Evolutionary conservation across 2,113 vertebrate species (phyloP).

Genomic region (Saccopteryx leptura): DNA sequence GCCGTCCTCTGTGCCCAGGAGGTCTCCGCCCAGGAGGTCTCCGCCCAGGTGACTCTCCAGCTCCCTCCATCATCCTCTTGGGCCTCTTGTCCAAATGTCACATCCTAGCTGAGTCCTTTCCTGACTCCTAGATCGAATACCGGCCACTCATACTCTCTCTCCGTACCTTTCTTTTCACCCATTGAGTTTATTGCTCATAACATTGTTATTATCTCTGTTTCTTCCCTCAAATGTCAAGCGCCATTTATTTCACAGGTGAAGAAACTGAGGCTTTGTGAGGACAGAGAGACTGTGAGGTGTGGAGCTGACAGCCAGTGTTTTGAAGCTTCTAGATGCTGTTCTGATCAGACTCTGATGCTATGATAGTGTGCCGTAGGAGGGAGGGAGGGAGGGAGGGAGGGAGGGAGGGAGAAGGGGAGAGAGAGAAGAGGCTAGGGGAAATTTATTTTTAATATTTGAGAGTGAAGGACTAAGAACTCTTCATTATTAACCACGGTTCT

Average conservation of each 20-base stretch:
- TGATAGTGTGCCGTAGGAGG: fast-evolving
- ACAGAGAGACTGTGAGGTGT: background rate
- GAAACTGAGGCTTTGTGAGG: background rate
- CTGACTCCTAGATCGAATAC: background rate
- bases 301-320: background rate
- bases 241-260: background rate
- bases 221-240: background rate
- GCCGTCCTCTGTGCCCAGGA: background rate
- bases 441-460: slow-evolving; percentile 31
- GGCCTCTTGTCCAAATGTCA: background rate
- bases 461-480: background rate
- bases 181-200: too few species aligned
- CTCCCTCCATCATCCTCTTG: background rate
- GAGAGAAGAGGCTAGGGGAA: background rate
- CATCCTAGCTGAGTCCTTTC: background rate
- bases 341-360: background rate
- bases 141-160: too few species aligned
- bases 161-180: background rate
- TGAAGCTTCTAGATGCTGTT: background rate
- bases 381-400: background rate
- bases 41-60: background rate
- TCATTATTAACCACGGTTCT: background rate
- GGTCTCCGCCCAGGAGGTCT: background rate
- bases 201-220: background rate
- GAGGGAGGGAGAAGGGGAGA: background rate